A percentile compares a stretch with the other conserved stretches of the same genome.
phyloP scores from a whole-genome alignment of 1,140 invertebrate species.

The Macrobrachium rosenbergii region DNA sequence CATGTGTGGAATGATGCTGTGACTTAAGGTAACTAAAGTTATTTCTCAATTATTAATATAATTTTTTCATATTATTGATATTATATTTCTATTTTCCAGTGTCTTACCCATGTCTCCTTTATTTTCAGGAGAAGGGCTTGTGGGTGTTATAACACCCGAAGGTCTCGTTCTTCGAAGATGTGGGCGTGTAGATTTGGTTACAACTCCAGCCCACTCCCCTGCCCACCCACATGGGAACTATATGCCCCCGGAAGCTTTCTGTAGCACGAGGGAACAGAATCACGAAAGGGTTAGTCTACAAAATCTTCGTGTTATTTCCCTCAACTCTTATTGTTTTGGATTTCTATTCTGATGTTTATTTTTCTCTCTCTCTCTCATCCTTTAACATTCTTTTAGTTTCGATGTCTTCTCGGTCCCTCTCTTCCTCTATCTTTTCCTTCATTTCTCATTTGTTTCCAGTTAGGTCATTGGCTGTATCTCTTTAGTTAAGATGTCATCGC shows the following conservation, averaged over 20 bases:
- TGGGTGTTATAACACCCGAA: conserved; percentile 26
- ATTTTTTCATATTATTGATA: too few species aligned
- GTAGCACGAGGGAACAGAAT: too few species aligned
- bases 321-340: not conserved
- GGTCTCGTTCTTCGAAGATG: conserved; percentile 36
- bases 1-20: too few species aligned
- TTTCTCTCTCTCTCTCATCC: conserved; percentile 18
- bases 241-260: conserved; percentile 32
- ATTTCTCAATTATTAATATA: too few species aligned
- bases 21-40: too few species aligned
- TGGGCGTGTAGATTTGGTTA: conserved; percentile 47
- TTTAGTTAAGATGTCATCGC: not conserved
- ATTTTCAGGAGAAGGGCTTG: not conserved
- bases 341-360: too few species aligned
- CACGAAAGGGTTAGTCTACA: too few species aligned
- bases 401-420: not conserved
- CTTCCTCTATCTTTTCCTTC: conserved; percentile 2
- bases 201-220: conserved; percentile 13
- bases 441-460: not conserved
- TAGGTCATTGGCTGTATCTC: too few species aligned
- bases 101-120: not conserved
- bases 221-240: conserved; percentile 28
- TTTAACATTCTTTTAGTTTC: not conserved
- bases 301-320: not conserved
- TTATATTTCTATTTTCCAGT: too few species aligned